These are phyloP conservation scores for Noturus placidus DNA, from an alignment of 2,113 vertebrate species.

Conservation along the genomic window DNA sequence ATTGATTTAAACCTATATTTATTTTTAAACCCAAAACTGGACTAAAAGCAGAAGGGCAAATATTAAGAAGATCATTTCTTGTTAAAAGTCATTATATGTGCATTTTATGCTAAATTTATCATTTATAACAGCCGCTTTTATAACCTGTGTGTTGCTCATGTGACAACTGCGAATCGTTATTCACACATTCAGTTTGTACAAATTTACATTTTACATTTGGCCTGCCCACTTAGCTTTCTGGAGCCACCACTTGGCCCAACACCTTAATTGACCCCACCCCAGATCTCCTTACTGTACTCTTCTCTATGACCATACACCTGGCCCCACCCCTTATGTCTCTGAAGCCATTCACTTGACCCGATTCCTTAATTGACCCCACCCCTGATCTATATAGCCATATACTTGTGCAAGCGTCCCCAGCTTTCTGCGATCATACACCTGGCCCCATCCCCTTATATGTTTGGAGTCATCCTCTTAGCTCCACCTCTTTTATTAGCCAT, in stretches of 20 bases:
- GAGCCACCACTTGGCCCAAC: not conserved
- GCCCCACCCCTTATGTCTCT: not conserved
- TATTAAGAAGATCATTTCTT: not conserved
- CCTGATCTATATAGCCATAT: not conserved
- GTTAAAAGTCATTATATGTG: not conserved
- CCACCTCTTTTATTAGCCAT: not conserved
- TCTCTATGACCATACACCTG: not conserved
- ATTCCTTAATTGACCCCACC: not conserved
- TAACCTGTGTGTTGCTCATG: not conserved
- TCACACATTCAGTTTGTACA: not conserved
- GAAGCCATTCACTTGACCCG: not conserved
- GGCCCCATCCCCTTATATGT: not conserved
- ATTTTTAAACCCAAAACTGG: not conserved
- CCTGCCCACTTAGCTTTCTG: not conserved
- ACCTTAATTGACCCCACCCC: not conserved
- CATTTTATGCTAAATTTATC: not conserved
- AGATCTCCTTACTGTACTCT: not conserved
- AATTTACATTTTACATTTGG: not conserved
- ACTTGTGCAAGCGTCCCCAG: too few species aligned
- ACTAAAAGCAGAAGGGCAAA: not conserved
- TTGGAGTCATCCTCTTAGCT: not conserved
- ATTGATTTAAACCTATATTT: not conserved
- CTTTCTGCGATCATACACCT: not conserved
- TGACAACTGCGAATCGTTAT: not conserved
- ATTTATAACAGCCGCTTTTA: not conserved